Evolutionary conservation across 2,888 invertebrate species (phyloP).

Genomic region (Vanessa cardui): DNA sequence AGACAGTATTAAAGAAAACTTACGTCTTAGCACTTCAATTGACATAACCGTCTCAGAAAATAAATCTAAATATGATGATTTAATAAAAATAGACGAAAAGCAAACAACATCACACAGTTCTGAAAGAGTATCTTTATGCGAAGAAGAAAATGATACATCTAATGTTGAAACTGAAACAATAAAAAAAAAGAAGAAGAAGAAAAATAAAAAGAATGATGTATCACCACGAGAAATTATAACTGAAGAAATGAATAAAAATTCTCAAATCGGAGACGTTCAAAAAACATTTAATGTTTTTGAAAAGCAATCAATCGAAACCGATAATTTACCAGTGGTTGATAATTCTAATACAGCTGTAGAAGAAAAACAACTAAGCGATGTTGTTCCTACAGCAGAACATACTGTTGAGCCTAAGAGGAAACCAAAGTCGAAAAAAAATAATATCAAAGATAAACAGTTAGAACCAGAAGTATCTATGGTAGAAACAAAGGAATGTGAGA

Average conservation of each 20-base stretch:
- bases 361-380: neutral
- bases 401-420: slow-evolving; percentile 20
- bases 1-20: neutral
- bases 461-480: neutral
- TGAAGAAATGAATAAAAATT: neutral
- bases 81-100: neutral
- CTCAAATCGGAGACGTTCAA: slow-evolving; percentile 15
- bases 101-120: neutral
- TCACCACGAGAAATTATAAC: slow-evolving; percentile 35
- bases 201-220: slow-evolving; percentile 53
- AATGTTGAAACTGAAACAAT: slow-evolving; percentile 27
- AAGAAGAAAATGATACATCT: slow-evolving; percentile 1
- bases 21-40: neutral
- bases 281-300: neutral
- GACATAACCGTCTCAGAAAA: neutral
- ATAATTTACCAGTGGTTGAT: neutral
- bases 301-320: neutral
- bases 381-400: neutral
- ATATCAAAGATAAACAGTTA: slow-evolving; percentile 16
- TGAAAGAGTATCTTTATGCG: neutral
- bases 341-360: neutral
- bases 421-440: slow-evolving; percentile 24
- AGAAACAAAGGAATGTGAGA: slow-evolving; percentile 12
- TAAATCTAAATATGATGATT: neutral
- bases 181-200: slow-evolving; percentile 59